Conservation (phyloP, 2,113 vertebrate genomes). For the Lamprologus tigripictilis region DNA sequence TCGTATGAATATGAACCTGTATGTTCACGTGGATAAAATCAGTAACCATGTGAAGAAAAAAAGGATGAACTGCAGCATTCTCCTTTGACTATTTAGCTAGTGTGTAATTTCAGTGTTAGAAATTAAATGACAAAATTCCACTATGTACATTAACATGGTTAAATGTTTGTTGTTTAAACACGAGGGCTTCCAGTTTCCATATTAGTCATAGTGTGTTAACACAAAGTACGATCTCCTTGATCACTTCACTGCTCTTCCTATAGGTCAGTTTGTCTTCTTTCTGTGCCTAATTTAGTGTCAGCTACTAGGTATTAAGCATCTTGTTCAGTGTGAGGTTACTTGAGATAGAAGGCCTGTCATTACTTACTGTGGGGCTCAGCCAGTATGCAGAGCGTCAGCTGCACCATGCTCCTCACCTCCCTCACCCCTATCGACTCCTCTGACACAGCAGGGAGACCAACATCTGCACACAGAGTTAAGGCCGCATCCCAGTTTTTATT, state of each 20-base stretch:
- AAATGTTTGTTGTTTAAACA: not conserved
- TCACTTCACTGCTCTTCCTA: not conserved
- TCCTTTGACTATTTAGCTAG: not conserved
- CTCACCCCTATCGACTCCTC: slow-evolving; percentile 80
- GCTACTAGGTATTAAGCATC: not conserved
- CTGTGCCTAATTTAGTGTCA: not conserved
- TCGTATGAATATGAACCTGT: not conserved
- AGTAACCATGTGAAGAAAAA: not conserved
- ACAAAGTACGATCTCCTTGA: not conserved
- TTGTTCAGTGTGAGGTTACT: not conserved
- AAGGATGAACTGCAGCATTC: not conserved
- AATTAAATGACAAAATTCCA: not conserved
- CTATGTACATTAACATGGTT: not conserved
- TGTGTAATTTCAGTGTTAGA: not conserved
- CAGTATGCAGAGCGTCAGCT: slow-evolving; percentile 79
- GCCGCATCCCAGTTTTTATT: not conserved
- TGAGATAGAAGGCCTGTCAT: not conserved
- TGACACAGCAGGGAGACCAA: slow-evolving; percentile 76
- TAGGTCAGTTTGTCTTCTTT: not conserved
- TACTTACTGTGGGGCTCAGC: slow-evolving; percentile 83
- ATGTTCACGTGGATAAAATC: not conserved
- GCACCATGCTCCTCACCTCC: slow-evolving; percentile 88
- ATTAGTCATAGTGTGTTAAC: not conserved
- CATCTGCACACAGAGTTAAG: slow-evolving; percentile 68
- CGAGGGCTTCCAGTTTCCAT: not conserved